These are phyloP conservation scores for Chloroceryle aenea DNA, from an alignment of 2,113 vertebrate species.

Conservation along the genomic window DNA sequence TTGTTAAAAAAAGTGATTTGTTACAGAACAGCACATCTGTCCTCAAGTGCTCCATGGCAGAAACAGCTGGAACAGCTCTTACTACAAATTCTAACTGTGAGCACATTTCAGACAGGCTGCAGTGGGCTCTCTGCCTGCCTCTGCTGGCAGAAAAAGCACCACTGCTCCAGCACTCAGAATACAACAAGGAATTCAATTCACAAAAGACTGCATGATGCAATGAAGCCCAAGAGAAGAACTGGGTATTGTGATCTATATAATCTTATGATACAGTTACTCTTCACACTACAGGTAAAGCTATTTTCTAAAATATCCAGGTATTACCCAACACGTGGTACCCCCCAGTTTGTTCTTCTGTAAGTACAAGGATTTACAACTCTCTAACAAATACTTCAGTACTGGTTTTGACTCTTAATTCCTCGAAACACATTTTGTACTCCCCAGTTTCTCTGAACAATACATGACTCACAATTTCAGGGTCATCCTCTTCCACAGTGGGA, in stretches of 20 bases:
- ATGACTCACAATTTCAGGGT: slow-evolving; percentile 88
- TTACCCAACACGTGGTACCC: not conserved
- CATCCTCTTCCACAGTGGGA: slow-evolving; percentile 89
- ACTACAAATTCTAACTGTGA: not conserved
- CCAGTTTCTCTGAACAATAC: not conserved
- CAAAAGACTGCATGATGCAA: not conserved
- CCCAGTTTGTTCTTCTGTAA: not conserved
- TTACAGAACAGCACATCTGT: not conserved
- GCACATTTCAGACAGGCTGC: not conserved
- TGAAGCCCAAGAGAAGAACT: not conserved
- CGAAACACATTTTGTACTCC: not conserved
- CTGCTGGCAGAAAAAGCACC: not conserved
- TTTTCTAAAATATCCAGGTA: not conserved
- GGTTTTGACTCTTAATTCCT: not conserved
- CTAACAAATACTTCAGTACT: not conserved
- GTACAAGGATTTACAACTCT: not conserved
- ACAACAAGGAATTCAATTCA: not conserved
- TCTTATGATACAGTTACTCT: not conserved
- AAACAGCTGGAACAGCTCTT: not conserved
- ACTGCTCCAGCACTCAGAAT: not conserved
- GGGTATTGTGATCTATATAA: not conserved
- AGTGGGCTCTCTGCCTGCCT: fast-evolving
- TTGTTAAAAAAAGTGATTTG: not conserved
- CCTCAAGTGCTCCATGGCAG: not conserved
- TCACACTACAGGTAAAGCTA: not conserved